Conservation (phyloP, 1,140 invertebrate species). For the Yoshiicerus persimilis region DNA sequence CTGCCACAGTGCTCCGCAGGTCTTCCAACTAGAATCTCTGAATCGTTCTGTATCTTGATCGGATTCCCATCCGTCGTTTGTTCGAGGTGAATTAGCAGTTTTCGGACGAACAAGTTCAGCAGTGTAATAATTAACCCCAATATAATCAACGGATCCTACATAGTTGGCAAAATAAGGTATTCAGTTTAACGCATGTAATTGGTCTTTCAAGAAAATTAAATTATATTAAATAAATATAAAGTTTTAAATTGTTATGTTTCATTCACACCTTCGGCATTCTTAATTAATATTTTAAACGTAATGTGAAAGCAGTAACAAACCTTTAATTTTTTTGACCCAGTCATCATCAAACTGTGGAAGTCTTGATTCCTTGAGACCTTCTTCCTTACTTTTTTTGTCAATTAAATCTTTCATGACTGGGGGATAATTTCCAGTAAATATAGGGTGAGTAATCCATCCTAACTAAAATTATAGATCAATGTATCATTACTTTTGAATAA, state of each 20-base stretch:
- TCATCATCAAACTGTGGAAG: constrained; percentile 46
- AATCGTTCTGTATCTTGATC: constrained; percentile 7
- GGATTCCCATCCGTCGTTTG: background rate
- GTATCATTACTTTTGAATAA: background rate
- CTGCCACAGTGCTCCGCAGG: constrained; percentile 2
- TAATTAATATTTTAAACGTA: background rate
- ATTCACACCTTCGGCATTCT: background rate
- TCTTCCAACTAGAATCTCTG: constrained; percentile 17
- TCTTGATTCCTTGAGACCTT: constrained; percentile 33
- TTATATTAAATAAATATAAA: background rate
- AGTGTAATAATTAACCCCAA: constrained; percentile 42
- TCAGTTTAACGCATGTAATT: background rate
- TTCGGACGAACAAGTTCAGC: constrained; percentile 11
- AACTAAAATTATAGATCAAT: constrained; percentile 13
- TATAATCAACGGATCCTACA: constrained; percentile 29
- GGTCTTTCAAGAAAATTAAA: background rate
- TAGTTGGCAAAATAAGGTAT: background rate
- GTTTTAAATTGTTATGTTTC: too few relatives aligned
- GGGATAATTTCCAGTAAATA: constrained; percentile 51
- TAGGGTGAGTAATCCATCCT: constrained; percentile 32
- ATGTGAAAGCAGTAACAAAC: too few relatives aligned
- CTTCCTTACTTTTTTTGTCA: constrained; percentile 24
- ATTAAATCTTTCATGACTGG: constrained; percentile 49
- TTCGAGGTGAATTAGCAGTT: background rate
- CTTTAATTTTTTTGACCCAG: constrained; percentile 57